phyloP scores from a whole-genome alignment of 2,888 invertebrate genomes.

The Amphipyra berbera region DNA sequence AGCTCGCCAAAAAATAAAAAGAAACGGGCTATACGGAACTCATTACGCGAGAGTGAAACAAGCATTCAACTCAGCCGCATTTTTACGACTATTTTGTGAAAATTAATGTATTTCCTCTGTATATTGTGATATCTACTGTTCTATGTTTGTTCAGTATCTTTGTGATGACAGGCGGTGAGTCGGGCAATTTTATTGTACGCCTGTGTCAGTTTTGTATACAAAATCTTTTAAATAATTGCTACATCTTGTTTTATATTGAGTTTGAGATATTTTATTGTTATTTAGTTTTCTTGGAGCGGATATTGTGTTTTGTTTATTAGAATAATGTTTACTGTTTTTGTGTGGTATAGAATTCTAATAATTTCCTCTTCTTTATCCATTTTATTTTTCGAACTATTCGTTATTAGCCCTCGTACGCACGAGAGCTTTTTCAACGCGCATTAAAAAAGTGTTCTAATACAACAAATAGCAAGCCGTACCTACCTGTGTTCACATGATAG shows the following conservation, averaged over 20 bases:
- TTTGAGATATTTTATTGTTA: constrained; percentile 4
- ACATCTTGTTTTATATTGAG: constrained; percentile 11
- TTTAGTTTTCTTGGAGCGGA: constrained; percentile 10
- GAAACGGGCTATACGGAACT: constrained; percentile 47
- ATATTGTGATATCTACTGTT: constrained; percentile 41
- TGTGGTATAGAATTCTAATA: too few relatives aligned
- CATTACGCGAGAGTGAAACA: constrained; percentile 14
- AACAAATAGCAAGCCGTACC: too few relatives aligned
- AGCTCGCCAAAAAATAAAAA: constrained; percentile 12
- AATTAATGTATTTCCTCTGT: constrained; percentile 49
- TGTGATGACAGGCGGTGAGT: constrained; percentile 52
- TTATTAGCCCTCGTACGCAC: too few relatives aligned
- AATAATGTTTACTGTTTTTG: not conserved
- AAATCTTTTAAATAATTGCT: constrained; percentile 7
- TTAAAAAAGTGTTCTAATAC: too few relatives aligned
- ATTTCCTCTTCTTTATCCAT: too few relatives aligned
- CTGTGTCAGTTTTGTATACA: constrained; percentile 2
- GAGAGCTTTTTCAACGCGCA: too few relatives aligned
- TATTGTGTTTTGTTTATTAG: not conserved
- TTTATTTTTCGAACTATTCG: too few relatives aligned
- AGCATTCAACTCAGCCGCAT: constrained; percentile 6
- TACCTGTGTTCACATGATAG: too few relatives aligned
- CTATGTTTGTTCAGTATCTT: constrained; percentile 41
- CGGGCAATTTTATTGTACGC: constrained; percentile 25
- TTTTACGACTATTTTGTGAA: constrained; percentile 52